Conservation (phyloP, 2,797 vertebrate species). For the Gymnoscopelus braueri region DNA sequence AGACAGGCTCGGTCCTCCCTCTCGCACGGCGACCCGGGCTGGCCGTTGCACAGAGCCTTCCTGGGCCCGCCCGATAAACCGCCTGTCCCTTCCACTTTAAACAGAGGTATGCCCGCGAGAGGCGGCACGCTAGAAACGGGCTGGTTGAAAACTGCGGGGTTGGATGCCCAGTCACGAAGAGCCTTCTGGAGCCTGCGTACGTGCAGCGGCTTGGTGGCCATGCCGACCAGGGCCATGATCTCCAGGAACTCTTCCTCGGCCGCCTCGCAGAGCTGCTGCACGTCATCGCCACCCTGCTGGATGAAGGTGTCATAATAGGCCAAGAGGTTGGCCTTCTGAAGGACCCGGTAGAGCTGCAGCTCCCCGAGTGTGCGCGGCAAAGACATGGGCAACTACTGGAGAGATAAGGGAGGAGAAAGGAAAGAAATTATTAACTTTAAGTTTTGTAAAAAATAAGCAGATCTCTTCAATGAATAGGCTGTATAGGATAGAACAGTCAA, state of each 20-base stretch:
- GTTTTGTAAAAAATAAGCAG: too few relatives aligned
- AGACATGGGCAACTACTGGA: conserved; percentile 83
- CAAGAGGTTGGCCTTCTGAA: conserved; percentile 95
- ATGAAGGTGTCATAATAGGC: conserved; percentile 99
- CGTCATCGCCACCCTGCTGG: conserved; percentile 98
- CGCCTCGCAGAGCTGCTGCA: conserved; percentile 97
- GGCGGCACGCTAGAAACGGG: conserved; percentile 83
- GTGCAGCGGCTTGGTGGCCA: conserved; percentile 98
- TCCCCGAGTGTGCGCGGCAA: conserved; percentile 96
- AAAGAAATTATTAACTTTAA: conserved; percentile 45
- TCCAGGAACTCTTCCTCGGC: conserved; percentile 98
- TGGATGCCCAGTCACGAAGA: conserved; percentile 94
- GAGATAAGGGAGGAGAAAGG: conserved; percentile 49
- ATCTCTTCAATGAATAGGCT: too few relatives aligned
- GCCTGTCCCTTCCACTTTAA: conserved; percentile 87
- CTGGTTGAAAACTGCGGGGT: conserved; percentile 94
- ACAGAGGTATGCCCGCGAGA: conserved; percentile 89
- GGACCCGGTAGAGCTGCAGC: conserved; percentile 95
- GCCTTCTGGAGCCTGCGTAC: conserved; percentile 97
- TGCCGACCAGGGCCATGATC: conserved; percentile 99
- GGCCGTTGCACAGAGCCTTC: conserved; percentile 86
- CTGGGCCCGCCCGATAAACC: conserved; percentile 75
- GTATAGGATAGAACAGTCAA: too few relatives aligned
- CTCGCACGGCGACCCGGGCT: conserved; percentile 88
- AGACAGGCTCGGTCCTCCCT: conserved; percentile 82